Base-by-base conservation (phyloP, 2,888 invertebrate genomes). In the Volucella bombylans region DNA sequence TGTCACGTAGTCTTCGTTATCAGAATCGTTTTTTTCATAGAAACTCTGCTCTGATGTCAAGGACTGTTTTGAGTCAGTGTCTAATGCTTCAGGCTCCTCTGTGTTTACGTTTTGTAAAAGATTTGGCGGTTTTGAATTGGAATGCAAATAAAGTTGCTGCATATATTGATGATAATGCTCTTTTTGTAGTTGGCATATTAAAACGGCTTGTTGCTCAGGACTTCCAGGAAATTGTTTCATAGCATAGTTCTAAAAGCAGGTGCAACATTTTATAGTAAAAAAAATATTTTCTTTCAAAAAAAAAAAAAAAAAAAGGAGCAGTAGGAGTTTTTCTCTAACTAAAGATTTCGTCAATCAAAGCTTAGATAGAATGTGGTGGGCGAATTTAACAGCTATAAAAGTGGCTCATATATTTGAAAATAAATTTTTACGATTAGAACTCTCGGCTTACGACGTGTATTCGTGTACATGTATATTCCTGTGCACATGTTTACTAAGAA, bases 161-260 rank as follows among this genome's bases (percentile, higher is more conserved):
- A 99, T 98, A 91, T 99, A 99, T 90, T 99, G 99, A 90, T 98
- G 97, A 91, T 98, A 99, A 92, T 99, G 99, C 90, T 99, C 98
- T 88, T 99, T 99, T 92, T 99, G 99, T 57, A 99, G 93, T 90
- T 99, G 99, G 73, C 96, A 94, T 77, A 99, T 97, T 38, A 99
- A 93, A 52, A 97, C 94, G 0, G 97, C 98, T 93, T 99, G 99
- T 93, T 99, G 95, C 88, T 96, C 96, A 1, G 95, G 95, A 91
- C 96, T 96, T 2, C 95, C 95, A 0, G 96, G 96, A 89, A 95
- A 96, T 90, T 99, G 99, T 90, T 99, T 98, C 88, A 98, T 97
- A 0, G 99, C 97, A 91, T 99, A 98, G 77, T 95, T 94, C 89
- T 91, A 65, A 10, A 61, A 78, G 54, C 0, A 52, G 8, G 45